Conservation (phyloP, 2,888 invertebrate genomes). For the Scaptomyza parva region DNA sequence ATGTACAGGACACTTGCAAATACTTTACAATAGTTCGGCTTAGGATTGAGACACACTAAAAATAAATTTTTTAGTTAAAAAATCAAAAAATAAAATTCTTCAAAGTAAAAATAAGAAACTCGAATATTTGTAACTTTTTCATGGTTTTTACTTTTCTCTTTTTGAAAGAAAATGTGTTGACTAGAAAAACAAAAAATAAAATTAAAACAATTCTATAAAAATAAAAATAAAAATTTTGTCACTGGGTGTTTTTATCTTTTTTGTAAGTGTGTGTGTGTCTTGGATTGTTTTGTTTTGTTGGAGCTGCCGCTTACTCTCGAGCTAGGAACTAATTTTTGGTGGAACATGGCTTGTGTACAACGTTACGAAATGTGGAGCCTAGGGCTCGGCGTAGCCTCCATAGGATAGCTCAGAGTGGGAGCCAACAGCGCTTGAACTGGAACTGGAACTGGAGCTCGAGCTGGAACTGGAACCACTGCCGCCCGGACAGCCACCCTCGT, state of each 20-base stretch:
- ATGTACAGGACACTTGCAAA: slow-evolving; percentile 68
- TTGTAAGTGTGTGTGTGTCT: slow-evolving; percentile 32
- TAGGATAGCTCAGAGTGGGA: slow-evolving; percentile 65
- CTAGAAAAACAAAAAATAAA: slow-evolving; percentile 75
- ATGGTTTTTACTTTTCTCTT: slow-evolving; percentile 57
- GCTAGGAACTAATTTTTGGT: slow-evolving; percentile 85
- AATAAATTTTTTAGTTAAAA: slow-evolving; percentile 31
- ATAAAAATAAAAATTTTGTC: slow-evolving; percentile 32
- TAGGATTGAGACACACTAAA: slow-evolving; percentile 60
- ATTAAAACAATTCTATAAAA: slow-evolving; percentile 23
- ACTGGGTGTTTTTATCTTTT: slow-evolving; percentile 47
- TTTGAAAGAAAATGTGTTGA: slow-evolving; percentile 76
- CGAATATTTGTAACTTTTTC: slow-evolving; percentile 27
- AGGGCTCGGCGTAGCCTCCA: slow-evolving; percentile 75
- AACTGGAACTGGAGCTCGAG: slow-evolving; percentile 33
- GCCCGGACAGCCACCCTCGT: slow-evolving; percentile 94
- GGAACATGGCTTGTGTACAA: slow-evolving; percentile 77
- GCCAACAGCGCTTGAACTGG: slow-evolving; percentile 37
- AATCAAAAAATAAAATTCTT: slow-evolving; percentile 1
- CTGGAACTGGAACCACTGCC: slow-evolving; percentile 45
- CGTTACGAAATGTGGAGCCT: slow-evolving; percentile 33
- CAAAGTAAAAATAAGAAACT: slow-evolving; percentile 16
- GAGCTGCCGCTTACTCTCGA: slow-evolving; percentile 68
- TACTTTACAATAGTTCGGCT: slow-evolving; percentile 67
- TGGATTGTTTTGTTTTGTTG: slow-evolving; percentile 38